Base-by-base conservation (phyloP, 2,888 invertebrate species). In the Agrotis ipsilon region DNA sequence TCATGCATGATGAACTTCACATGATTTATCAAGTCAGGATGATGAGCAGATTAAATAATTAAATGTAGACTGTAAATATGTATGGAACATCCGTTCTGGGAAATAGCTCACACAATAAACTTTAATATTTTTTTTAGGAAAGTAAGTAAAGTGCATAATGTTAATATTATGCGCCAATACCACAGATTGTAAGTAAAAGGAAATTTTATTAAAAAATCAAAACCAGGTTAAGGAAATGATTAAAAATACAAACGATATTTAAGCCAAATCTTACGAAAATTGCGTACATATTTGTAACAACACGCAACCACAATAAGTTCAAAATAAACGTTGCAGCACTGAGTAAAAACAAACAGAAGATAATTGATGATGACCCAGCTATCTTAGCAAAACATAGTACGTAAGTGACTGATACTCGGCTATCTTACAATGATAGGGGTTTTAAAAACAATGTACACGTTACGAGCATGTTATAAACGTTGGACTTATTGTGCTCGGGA, bases 401-500 rank as follows among this genome's bases (percentile, higher is more conserved):
- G 78, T 65, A 68, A 70, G 49, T 67, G 66, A 78, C 52, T 16
- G 46, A 73, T 73, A 78, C 59, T 16, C 55, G 61, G 58, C 54
- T 78, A 77, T 81, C 58, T 48, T 49, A 57, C 24, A 57, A 16
- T 68, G 54, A 62, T 71, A 71, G 32, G 51, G 59, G 32, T 69
- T 60, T 72, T 74, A 72, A 77, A 82, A 84, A 82, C 85, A 84
- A 74, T 67, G 19, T 60, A 48, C 72, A 84, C 49, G 72, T 69
- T 70, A 73, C 60, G n/a, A 64, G 68, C 82, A 81, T 81, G 52
- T 70, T 73, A 24, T 78, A 78, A 68, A 78, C 82, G 72, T 68
- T 81, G 78, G 61, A 78, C 82, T 49, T 51, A 24, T 46, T 48
- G 51, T 43, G 57, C n/a, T 57, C n/a, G n/a, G 11, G 16, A 54